Percentiles rank a stretch among this genome's conserved stretches.
These are phyloP conservation scores for Zaprionus kolodkinae DNA, from an alignment of 1,140 invertebrate genomes.

Conservation along the genomic window DNA sequence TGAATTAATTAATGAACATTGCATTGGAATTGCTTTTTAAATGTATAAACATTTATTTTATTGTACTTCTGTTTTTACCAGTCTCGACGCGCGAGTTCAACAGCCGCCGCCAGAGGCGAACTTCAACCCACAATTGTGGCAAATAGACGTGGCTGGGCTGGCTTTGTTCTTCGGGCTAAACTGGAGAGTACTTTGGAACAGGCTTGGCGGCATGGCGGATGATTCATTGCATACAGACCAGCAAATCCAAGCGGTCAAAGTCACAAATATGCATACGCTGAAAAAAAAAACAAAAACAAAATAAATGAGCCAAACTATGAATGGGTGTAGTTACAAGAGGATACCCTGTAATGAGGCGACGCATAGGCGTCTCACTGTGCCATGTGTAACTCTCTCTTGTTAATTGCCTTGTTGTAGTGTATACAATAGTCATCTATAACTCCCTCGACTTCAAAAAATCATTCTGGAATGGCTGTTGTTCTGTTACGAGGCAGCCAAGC, in stretches of 20 bases:
- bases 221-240: constrained; percentile 32
- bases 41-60: constrained; percentile 16
- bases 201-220: constrained; percentile 20
- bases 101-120: constrained; percentile 52
- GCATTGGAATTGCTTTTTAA: constrained; percentile 36
- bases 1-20: constrained; percentile 71
- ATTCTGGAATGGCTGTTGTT: constrained; percentile 45
- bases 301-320: constrained; percentile 43
- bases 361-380: not conserved
- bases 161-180: constrained; percentile 42
- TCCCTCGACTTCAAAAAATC: not conserved
- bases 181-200: constrained; percentile 13
- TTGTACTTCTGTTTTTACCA: constrained; percentile 21
- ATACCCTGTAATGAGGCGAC: not conserved
- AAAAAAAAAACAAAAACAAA: constrained; percentile 15
- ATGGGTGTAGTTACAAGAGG: constrained; percentile 13
- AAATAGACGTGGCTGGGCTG: constrained; percentile 36
- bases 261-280: constrained; percentile 20
- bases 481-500: constrained; percentile 56
- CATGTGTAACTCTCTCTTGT: not conserved
- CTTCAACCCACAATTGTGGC: constrained; percentile 58
- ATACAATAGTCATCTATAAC: not conserved
- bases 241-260: constrained; percentile 28
- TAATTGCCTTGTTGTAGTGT: constrained; percentile 2
- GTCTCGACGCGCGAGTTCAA: constrained; percentile 50